Conservation (phyloP, 2,113 vertebrate species). For the Lontra canadensis region DNA sequence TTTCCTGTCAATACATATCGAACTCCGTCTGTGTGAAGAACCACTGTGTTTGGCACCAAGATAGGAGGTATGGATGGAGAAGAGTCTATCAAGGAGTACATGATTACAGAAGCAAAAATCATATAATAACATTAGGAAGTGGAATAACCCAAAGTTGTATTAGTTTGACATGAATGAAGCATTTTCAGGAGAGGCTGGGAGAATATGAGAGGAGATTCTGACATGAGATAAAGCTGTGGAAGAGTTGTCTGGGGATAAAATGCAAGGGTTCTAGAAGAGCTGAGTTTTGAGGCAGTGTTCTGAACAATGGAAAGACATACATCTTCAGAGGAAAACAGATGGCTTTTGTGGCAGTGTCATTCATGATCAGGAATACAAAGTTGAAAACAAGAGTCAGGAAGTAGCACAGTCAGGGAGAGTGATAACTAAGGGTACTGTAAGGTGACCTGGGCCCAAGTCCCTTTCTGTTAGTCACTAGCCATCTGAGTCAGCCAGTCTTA, state of each 20-base stretch:
- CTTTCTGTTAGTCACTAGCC: not conserved
- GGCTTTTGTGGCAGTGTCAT: not conserved
- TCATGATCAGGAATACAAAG: not conserved
- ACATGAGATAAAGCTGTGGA: not conserved
- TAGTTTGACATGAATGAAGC: not conserved
- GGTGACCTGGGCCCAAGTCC: not conserved
- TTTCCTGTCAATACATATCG: slow-evolving; percentile 7
- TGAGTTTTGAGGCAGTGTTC: not conserved
- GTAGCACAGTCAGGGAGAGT: not conserved
- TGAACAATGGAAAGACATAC: not conserved
- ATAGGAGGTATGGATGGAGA: not conserved
- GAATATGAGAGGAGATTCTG: not conserved
- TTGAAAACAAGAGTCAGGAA: not conserved
- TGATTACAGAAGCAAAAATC: not conserved
- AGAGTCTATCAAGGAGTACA: not conserved
- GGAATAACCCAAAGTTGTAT: not conserved
- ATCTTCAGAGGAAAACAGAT: not conserved
- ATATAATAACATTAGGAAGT: not conserved
- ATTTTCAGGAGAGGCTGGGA: not conserved
- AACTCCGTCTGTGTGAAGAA: slow-evolving; percentile 39
- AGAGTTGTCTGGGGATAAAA: not conserved
- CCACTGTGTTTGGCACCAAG: not conserved
- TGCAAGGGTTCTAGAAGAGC: not conserved
- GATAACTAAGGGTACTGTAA: not conserved
- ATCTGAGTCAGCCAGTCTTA: not conserved